Conservation (phyloP, 2,113 vertebrate species). For the Lepisosteus oculatus region DNA sequence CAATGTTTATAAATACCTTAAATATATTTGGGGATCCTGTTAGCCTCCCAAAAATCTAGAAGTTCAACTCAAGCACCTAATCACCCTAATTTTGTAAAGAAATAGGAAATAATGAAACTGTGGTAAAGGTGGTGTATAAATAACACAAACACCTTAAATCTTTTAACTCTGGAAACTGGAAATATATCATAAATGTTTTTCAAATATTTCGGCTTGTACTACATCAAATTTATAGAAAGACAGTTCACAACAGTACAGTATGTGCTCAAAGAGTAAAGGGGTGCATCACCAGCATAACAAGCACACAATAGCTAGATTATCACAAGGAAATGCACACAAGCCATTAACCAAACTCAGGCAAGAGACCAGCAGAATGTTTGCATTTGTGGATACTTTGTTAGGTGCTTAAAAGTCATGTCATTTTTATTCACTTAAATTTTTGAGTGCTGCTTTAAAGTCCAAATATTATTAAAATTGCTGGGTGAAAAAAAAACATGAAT, state of each 20-base stretch:
- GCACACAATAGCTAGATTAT: constrained; percentile 47
- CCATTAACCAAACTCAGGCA: constrained; percentile 55
- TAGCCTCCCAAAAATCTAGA: neutral
- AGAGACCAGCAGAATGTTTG: no score
- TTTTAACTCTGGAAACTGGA: neutral
- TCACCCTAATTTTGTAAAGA: neutral
- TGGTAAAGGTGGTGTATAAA: neutral
- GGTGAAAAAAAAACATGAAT: no score
- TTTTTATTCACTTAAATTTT: no score
- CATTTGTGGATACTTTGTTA: no score
- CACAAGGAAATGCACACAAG: constrained; percentile 45
- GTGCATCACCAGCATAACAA: constrained; percentile 60
- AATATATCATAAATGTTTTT: neutral
- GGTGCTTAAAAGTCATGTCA: no score
- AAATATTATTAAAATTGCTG: no score
- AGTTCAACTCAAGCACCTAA: neutral
- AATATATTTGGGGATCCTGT: neutral
- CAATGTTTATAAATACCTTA: neutral
- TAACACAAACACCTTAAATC: neutral
- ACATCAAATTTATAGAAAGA: neutral
- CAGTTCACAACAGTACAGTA: neutral
- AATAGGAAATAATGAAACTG: constrained; percentile 6
- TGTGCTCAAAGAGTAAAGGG: constrained; percentile 47
- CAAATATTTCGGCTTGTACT: neutral
- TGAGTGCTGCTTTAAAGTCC: no score